phyloP scores from a whole-genome alignment of 1,140 invertebrate species.

The Drosophila kohkoa region DNA sequence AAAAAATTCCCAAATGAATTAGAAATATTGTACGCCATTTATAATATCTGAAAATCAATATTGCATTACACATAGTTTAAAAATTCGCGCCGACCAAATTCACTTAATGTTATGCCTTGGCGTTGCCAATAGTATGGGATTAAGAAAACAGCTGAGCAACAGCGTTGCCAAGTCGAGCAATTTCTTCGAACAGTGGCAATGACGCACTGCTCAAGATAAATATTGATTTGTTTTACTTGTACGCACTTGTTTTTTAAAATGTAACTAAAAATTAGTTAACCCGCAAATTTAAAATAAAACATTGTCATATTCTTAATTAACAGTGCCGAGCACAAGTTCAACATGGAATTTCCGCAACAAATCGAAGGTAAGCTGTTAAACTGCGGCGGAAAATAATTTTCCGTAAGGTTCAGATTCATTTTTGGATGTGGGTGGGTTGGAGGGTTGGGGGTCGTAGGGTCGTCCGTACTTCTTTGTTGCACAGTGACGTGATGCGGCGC shows the following conservation, averaged over 20 bases:
- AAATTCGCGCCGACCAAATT: not conserved
- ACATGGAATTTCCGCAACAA: slow-evolving; percentile 68
- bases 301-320: slow-evolving; percentile 1
- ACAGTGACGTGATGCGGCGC: slow-evolving; percentile 71
- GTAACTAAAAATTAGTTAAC: slow-evolving; percentile 32
- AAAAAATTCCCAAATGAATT: too few relatives aligned
- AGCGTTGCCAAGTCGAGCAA: slow-evolving; percentile 16
- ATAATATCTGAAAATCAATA: too few relatives aligned
- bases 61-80: not conserved
- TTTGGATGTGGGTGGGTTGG: not conserved
- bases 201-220: slow-evolving; percentile 23
- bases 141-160: slow-evolving; percentile 20
- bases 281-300: not conserved
- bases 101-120: slow-evolving; percentile 40
- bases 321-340: slow-evolving; percentile 24
- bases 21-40: too few relatives aligned
- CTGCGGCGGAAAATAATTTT: slow-evolving; percentile 15
- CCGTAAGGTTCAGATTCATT: not conserved
- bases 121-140: slow-evolving; percentile 18
- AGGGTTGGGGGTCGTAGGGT: slow-evolving; percentile 36
- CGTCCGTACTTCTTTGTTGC: slow-evolving; percentile 63
- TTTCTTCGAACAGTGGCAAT: slow-evolving; percentile 11
- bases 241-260: slow-evolving; percentile 43
- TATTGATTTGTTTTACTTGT: slow-evolving; percentile 56
- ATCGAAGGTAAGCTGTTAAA: slow-evolving; percentile 57